These are phyloP conservation scores for Argyrosomus regius DNA, from an alignment of 2,797 vertebrate genomes.

Conservation along the genomic window DNA sequence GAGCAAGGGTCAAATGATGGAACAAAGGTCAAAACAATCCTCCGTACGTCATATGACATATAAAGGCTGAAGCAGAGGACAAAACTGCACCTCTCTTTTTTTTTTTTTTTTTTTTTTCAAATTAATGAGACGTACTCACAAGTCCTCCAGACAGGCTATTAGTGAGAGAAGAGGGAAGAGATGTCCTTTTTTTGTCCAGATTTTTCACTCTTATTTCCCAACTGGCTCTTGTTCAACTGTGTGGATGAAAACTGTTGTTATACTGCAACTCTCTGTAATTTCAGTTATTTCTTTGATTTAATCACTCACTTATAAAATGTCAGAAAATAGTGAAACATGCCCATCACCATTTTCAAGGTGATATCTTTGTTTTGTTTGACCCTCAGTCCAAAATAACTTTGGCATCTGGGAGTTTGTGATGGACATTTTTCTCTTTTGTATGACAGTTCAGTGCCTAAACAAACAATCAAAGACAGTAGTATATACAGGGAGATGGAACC, in stretches of 20 bases:
- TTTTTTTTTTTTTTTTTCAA: not conserved
- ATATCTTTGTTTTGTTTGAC: not conserved
- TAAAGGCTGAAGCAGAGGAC: slow-evolving; percentile 35
- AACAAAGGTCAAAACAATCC: slow-evolving; percentile 55
- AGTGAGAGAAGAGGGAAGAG: not conserved
- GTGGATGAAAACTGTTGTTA: not conserved
- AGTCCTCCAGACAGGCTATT: not conserved
- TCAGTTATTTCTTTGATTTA: not conserved
- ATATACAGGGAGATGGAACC: too few relatives aligned
- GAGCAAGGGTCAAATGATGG: slow-evolving; percentile 62
- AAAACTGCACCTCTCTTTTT: not conserved
- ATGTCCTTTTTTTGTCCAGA: slow-evolving; percentile 7
- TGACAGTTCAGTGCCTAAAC: not conserved
- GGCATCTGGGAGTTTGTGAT: not conserved
- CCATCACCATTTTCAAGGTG: not conserved
- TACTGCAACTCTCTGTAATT: not conserved
- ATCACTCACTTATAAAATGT: not conserved
- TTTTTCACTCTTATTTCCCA: not conserved
- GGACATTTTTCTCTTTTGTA: not conserved
- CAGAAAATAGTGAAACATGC: not conserved
- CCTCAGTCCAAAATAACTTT: not conserved
- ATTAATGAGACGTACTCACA: slow-evolving; percentile 23
- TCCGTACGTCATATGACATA: slow-evolving; percentile 42
- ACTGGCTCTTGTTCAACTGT: not conserved
- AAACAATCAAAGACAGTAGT: not conserved